Evolutionary conservation across 2,797 vertebrate genomes (phyloP), one percentile per base, ranked within the genome.

Genomic region (Synaphobranchus kaupii): DNA sequence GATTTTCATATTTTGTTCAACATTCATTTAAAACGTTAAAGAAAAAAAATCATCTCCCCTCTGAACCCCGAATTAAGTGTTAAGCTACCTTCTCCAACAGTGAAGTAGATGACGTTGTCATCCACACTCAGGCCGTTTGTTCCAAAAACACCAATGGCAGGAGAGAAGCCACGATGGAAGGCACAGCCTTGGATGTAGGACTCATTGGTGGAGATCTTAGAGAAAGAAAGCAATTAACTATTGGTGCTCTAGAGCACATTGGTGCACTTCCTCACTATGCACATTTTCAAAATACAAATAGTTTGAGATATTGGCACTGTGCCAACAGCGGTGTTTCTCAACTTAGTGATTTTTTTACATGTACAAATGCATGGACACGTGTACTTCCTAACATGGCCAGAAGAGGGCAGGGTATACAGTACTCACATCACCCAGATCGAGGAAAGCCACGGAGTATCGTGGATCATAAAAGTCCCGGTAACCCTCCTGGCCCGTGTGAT

Each of bases 101-200:
- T 97, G 92, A 94, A 96, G 90, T 97, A 89, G 88, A 98, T 92
- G 84, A 97, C 50, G 68, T 97, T 98, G 68, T 97, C 95, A 22
- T 97, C 97, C 0, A 98, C 89, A 6, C 88, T 91, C 28, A 98
- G 81, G 3, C 93, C 94, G 0, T 95, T 89, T 0, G 97, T 97
- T 50, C 93, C 95, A 63, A 97, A 97, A 48, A 97, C 95, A 0
- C 97, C 97, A 39, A 98, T 92, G 4, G 97, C 97, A 0, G 97
- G 97, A 84, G 97, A 94, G 92, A 97, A 98, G 83, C 96, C 95
- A 2, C 95, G 90, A 10, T 98, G 97, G 91, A 98, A 97, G 22
- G 96, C 90, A 71, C 97, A 98, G 39, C 97, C 97, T 89, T 92
- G 94, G 47, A 98, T 52, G 84, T 96, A 97, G 4, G 96, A 95